Base-by-base conservation (phyloP, 1,140 invertebrate genomes). In the Drosophila nasuta region DNA sequence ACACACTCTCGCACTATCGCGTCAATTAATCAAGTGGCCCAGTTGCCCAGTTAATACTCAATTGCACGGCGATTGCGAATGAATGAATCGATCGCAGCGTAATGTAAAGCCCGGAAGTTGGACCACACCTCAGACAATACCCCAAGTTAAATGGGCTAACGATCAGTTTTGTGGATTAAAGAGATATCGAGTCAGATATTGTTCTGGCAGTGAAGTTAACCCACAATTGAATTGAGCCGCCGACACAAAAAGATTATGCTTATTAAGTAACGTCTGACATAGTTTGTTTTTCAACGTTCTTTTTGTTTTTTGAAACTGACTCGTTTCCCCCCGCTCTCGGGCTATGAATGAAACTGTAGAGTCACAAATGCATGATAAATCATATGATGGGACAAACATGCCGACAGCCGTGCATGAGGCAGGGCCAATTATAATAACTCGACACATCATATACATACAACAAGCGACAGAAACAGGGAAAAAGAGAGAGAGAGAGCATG, bases 311-410 rank as follows among this genome's bases (percentile, higher is more conserved):
- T 20, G 59, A n/a, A 46, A 56, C 68, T 63, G 46, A 33, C 59
- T 62, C 43, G 45, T 20, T 60, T 10, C 60, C 10, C 49, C 15
- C 45, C 8, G 38, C 28, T 43, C 17, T 25, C 38, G 25, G 20
- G 7, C 41, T 59, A 49, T 63, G 81, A 56, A 66, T 73, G 83
- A 87, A 82, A 80, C 15, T 89, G 86, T 90, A 77, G 77, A 91
- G 89, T 91, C 89, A 91, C 82, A 91, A 82, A 74, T 80, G 89
- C 79, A 91, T 80, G 85, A 91, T 91, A 83, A 91, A 91, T 91
- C 89, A 91, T 82, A 75, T 66, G 70, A 90, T 83, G 85, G 81
- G 81, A 86, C 81, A 86, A 91, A 91, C 81, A 91, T 89, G 85
- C 89, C 89, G 89, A 89, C 89, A 91, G 85, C 74, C 83, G 68